Base-by-base conservation (phyloP, 2,797 vertebrate genomes). In the Notoglanidium macrostoma region DNA sequence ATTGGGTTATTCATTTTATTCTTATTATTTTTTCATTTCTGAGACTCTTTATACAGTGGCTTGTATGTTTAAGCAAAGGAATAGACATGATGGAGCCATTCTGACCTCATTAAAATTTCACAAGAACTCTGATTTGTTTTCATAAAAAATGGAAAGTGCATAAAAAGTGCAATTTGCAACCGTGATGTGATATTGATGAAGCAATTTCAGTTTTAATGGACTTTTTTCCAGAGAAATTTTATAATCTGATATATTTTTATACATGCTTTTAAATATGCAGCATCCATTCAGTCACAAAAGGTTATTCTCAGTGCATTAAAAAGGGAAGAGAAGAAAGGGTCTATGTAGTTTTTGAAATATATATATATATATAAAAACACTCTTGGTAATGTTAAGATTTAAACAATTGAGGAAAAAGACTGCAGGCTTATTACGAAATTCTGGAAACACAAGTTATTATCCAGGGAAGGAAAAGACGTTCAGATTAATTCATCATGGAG, bases 401-500 rank as follows among this genome's bases (percentile, higher is more conserved):
- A 59, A 84, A 83, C 79, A 74, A 83, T 78, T 40, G 46, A 87
- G 83, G 85, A 87, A 57, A 83, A 49, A 82, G n/a, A 88, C 80
- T 85, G 76, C 73, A 74, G 86, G 80, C 67, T 86, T 84, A 84
- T 79, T 74, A 65, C 65, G n/a, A 67, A 79, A 67, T 82, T 76
- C 68, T 78, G 32, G 81, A 86, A 90, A 86, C 84, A 44, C 32
- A 26, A 89, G 72, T 78, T 85, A 78, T 89, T 86, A 90, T 89
- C 85, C 78, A 35, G 32, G 83, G 40, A 84, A 40, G 15, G 32
- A 85, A 80, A 78, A 86, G 67, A 32, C 21, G 17, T 82, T 84
- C 17, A 29, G 82, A 86, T 86, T 70, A 84, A 86, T 84, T 86
- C 77, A 67, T 70, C 67, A 80, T 23, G n/a, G 32, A 79, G 80